These are phyloP conservation scores for Crocallis elinguaria DNA, from an alignment of 2,888 invertebrate species.

Conservation along the genomic window DNA sequence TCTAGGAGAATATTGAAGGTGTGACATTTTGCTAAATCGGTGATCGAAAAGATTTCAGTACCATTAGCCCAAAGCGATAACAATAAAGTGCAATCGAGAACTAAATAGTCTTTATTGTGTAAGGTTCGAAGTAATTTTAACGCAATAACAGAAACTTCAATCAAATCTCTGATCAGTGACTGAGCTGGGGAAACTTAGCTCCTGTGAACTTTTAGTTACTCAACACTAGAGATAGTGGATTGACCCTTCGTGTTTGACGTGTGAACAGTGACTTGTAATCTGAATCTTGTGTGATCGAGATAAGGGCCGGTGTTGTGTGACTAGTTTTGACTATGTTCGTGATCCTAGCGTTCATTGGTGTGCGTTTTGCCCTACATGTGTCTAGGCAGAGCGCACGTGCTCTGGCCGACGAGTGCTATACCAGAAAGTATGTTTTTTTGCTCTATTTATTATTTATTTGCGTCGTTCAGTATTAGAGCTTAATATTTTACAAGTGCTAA, in stretches of 20 bases:
- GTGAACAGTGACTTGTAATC: constrained; percentile 22
- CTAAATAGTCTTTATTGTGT: constrained; percentile 8
- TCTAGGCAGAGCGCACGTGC: constrained; percentile 76
- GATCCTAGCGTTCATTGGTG: constrained; percentile 77
- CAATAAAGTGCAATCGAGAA: background rate
- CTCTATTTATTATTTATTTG: constrained; percentile 21
- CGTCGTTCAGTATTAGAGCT: background rate
- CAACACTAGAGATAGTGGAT: background rate
- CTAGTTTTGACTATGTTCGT: constrained; percentile 68
- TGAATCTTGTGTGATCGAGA: constrained; percentile 23
- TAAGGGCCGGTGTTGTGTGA: constrained; percentile 44
- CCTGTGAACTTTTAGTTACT: constrained; percentile 6
- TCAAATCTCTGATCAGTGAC: background rate
- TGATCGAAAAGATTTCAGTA: background rate
- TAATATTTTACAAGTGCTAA: background rate
- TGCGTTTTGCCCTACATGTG: constrained; percentile 77
- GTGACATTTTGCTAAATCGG: background rate
- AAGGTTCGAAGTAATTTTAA: background rate
- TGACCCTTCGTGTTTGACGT: constrained; percentile 12
- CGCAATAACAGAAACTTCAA: constrained; percentile 5
- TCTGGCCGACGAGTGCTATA: constrained; percentile 80
- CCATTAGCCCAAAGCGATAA: background rate
- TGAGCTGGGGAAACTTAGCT: constrained; percentile 3
- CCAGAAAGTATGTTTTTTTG: constrained; percentile 70
- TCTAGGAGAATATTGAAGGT: background rate